Evolutionary conservation across 2,797 vertebrate genomes (phyloP).

Genomic region (Hozukius guyotensis): DNA sequence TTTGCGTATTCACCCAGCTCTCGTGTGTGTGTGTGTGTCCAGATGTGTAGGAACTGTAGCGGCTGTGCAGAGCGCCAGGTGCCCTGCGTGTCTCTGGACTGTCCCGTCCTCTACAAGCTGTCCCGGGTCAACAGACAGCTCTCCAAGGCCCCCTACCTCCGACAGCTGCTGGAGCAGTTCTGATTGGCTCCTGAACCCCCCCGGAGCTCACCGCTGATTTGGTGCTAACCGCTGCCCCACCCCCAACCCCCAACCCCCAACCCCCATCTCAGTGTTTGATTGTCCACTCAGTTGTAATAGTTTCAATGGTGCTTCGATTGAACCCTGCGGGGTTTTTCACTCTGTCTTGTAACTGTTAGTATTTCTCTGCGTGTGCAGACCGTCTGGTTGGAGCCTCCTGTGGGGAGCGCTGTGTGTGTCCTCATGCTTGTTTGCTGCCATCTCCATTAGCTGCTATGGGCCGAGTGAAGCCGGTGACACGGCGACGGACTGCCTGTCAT

Average conservation of each 20-base stretch:
- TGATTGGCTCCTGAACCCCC: conserved; percentile 71
- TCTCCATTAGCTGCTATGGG: conserved; percentile 61
- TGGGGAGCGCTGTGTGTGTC: conserved; percentile 13
- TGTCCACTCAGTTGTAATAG: conserved; percentile 41
- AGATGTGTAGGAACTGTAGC: conserved; percentile 95
- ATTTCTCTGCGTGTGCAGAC: conserved; percentile 40
- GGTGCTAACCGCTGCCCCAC: conserved; percentile 68
- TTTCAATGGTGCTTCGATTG: conserved; percentile 70
- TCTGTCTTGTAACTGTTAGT: conserved; percentile 88
- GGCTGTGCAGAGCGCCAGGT: conserved; percentile 90
- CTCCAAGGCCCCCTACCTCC: conserved; percentile 93
- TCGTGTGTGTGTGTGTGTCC: conserved; percentile 18
- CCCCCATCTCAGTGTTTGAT: conserved; percentile 50
- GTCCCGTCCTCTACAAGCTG: conserved; percentile 94
- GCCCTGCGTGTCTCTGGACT: conserved; percentile 93
- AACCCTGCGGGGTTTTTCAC: conserved; percentile 64
- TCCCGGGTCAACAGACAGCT: conserved; percentile 91
- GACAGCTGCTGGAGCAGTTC: conserved; percentile 96
- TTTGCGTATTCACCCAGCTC: neutral
- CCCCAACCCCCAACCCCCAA: neutral
- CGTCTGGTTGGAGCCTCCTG: conserved; percentile 9
- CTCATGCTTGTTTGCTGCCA: conserved; percentile 50
- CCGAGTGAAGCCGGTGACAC: conserved; percentile 28
- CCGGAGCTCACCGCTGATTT: conserved; percentile 19
- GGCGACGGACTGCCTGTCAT: neutral